Evolutionary conservation across 2,797 vertebrate species (phyloP).

Genomic region (Myotis planiceps): DNA sequence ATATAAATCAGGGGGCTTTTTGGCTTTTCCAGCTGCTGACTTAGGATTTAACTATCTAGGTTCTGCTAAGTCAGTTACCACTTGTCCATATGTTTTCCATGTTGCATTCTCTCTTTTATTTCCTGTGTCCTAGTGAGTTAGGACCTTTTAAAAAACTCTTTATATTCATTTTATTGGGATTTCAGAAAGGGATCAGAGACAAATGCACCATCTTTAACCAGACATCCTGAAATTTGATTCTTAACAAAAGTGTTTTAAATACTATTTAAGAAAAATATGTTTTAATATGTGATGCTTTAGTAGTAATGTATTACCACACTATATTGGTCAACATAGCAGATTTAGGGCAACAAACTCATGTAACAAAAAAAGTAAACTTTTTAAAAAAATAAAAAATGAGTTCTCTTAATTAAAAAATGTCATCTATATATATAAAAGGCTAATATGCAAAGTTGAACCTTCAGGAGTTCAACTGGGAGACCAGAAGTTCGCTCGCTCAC

Average conservation of each 20-base stretch:
- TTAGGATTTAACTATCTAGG: constrained; percentile 33
- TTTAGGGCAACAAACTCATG: background rate
- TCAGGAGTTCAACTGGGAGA: no score
- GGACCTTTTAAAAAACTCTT: background rate
- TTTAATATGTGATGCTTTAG: background rate
- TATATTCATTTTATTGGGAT: background rate
- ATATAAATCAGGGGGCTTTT: background rate
- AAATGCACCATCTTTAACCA: background rate
- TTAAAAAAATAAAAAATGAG: constrained; percentile 39
- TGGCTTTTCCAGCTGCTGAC: constrained; percentile 32
- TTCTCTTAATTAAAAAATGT: background rate
- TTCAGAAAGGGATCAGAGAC: background rate
- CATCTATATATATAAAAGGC: background rate
- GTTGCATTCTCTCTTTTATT: background rate
- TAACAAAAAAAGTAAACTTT: constrained; percentile 19
- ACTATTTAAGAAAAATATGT: background rate
- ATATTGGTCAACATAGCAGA: background rate
- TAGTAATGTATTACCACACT: background rate
- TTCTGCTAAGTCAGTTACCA: constrained; percentile 42
- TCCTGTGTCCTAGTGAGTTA: background rate
- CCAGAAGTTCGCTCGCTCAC: no score
- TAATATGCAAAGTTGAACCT: no score
- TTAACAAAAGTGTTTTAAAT: constrained; percentile 16
- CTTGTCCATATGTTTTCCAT: background rate
- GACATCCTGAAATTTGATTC: constrained; percentile 12